phyloP scores from a whole-genome alignment of 2,113 vertebrate genomes.

The Progne subis region DNA sequence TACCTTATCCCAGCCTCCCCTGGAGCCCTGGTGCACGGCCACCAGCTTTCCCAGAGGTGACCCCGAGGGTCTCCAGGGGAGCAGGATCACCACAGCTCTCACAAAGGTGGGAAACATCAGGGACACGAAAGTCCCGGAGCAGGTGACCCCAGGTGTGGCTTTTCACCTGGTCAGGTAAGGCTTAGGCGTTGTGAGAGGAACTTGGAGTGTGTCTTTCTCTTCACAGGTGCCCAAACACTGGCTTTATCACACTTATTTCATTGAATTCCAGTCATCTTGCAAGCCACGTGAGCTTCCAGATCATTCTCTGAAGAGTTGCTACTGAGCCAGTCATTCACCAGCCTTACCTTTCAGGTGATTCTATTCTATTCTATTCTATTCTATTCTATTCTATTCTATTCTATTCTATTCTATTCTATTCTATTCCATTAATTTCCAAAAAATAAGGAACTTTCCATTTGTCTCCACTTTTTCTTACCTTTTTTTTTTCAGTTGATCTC shows the following conservation, averaged over 20 bases:
- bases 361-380: background rate
- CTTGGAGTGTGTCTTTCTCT: background rate
- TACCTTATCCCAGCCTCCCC: too few species aligned
- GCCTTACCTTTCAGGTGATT: too few species aligned
- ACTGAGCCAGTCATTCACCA: background rate
- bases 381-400: background rate
- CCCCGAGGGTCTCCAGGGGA: accelerated
- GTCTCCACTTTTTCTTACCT: background rate
- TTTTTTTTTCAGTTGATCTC: background rate
- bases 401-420: background rate
- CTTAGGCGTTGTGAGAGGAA: background rate
- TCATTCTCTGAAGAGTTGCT: background rate
- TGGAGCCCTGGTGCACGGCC: accelerated
- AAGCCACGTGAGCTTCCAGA: too few species aligned
- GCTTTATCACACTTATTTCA: background rate
- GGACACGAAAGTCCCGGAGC: accelerated
- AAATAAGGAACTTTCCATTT: background rate
- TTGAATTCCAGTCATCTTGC: background rate
- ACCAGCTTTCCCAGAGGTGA: too few species aligned
- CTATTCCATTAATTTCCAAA: background rate
- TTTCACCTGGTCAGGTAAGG: background rate
- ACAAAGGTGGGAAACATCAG: too few species aligned
- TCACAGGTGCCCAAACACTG: background rate
- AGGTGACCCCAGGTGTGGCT: background rate
- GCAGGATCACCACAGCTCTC: accelerated